phyloP scores from a whole-genome alignment of 2,113 vertebrate species.

The Leuciscus idus region DNA sequence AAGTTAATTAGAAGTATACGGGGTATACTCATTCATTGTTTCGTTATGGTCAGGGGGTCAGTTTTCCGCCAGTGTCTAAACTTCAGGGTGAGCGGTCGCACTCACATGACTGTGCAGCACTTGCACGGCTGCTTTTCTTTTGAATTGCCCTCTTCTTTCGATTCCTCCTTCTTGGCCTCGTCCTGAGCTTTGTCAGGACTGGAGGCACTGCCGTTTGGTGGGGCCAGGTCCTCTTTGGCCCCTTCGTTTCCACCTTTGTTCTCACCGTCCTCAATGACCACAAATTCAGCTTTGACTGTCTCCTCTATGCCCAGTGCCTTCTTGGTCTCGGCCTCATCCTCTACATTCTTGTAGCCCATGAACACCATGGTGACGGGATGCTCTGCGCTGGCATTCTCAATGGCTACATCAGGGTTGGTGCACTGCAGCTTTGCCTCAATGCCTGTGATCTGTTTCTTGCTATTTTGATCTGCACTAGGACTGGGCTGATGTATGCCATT shows the following conservation, averaged over 20 bases:
- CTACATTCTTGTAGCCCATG: constrained; percentile 97
- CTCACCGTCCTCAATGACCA: constrained; percentile 89
- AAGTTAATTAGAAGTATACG: constrained; percentile 50
- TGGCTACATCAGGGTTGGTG: constrained; percentile 72
- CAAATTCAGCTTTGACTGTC: constrained; percentile 91
- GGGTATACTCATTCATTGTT: constrained; percentile 39
- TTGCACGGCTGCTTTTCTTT: constrained; percentile 90
- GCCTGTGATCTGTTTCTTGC: constrained; percentile 84
- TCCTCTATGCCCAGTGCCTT: constrained; percentile 87
- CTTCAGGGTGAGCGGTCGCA: neutral
- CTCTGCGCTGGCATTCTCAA: constrained; percentile 82
- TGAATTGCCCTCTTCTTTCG: constrained; percentile 74
- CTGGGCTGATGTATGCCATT: constrained; percentile 84
- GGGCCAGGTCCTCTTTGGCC: constrained; percentile 71
- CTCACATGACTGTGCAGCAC: constrained; percentile 95
- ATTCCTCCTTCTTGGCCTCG: constrained; percentile 73
- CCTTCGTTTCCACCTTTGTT: constrained; percentile 73
- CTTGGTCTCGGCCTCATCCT: constrained; percentile 89
- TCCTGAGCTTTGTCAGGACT: constrained; percentile 69
- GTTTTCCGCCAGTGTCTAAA: constrained; percentile 41
- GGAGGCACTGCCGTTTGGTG: constrained; percentile 84
- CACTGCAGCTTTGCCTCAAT: constrained; percentile 81
- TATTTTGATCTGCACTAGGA: constrained; percentile 71
- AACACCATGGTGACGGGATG: constrained; percentile 96
- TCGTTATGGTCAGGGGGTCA: constrained; percentile 21